Conservation (phyloP, 2,797 vertebrate species). For the Mus minutoides region DNA sequence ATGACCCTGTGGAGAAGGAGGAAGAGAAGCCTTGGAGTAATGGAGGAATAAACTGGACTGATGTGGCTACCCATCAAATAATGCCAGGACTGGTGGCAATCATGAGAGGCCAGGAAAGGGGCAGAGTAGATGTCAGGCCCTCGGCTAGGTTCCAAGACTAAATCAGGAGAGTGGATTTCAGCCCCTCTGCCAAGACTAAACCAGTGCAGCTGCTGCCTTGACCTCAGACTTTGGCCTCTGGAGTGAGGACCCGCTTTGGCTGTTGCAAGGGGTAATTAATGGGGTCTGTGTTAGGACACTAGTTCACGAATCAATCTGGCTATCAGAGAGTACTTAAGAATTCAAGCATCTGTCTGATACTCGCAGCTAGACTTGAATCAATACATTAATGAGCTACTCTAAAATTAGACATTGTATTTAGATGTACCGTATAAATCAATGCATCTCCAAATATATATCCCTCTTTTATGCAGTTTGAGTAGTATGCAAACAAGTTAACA, state of each 20-base stretch:
- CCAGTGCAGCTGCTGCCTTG: background rate
- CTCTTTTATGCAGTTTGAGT: background rate
- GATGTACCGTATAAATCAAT: background rate
- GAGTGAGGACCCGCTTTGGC: background rate
- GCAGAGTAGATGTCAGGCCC: background rate
- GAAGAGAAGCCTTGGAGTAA: background rate
- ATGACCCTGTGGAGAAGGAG: background rate
- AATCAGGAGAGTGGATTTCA: background rate
- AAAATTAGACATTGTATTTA: background rate
- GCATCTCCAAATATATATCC: background rate
- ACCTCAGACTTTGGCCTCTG: background rate
- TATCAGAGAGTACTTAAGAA: background rate
- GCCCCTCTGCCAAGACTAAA: background rate
- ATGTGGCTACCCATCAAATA: background rate
- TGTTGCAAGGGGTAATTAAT: background rate
- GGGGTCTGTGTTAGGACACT: background rate
- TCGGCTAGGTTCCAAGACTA: background rate
- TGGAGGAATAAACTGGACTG: background rate
- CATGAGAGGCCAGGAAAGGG: background rate
- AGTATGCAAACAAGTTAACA: background rate
- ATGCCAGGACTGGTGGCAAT: background rate
- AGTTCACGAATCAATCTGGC: background rate
- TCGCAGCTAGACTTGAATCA: background rate
- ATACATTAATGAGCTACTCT: background rate
- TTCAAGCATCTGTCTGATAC: background rate